Percentiles rank a stretch among this genome's conserved stretches.
These are phyloP conservation scores for Tichodroma muraria DNA, from an alignment of 2,113 vertebrate species.

Conservation along the genomic window DNA sequence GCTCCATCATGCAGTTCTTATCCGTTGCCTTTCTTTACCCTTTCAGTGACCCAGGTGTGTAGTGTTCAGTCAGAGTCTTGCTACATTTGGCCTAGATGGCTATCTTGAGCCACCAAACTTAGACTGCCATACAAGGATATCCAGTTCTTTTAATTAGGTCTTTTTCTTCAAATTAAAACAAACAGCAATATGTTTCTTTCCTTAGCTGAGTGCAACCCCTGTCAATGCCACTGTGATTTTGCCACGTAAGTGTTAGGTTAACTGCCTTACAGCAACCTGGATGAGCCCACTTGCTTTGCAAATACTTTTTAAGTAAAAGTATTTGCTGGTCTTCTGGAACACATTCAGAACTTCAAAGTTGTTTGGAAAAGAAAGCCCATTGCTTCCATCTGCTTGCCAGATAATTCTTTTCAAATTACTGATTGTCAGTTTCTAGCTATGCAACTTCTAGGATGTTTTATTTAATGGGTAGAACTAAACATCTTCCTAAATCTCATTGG, in stretches of 20 bases:
- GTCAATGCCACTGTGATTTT: neutral
- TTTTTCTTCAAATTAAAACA: neutral
- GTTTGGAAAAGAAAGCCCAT: neutral
- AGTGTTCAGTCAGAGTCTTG: neutral
- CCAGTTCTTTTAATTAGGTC: neutral
- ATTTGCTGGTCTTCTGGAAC: neutral
- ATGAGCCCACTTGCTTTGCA: neutral
- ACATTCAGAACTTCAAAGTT: neutral
- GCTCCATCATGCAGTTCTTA: neutral
- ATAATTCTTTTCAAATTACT: neutral
- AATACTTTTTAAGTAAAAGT: neutral
- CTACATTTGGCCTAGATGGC: neutral
- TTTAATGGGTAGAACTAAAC: constrained; percentile 28
- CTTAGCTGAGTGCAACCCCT: neutral
- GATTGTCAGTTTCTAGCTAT: constrained; percentile 51
- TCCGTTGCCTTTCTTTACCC: neutral
- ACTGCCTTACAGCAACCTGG: neutral
- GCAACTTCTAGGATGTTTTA: constrained; percentile 40
- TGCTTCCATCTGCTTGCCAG: constrained; percentile 28
- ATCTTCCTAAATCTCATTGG: constrained; percentile 3
- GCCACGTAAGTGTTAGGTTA: neutral
- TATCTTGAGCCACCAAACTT: neutral
- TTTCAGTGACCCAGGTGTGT: neutral
- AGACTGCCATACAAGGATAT: neutral
- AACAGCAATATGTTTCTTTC: neutral